These are phyloP conservation scores for Anoncus sp. DNA, from an alignment of 2,888 invertebrate species.

Conservation along the genomic window DNA sequence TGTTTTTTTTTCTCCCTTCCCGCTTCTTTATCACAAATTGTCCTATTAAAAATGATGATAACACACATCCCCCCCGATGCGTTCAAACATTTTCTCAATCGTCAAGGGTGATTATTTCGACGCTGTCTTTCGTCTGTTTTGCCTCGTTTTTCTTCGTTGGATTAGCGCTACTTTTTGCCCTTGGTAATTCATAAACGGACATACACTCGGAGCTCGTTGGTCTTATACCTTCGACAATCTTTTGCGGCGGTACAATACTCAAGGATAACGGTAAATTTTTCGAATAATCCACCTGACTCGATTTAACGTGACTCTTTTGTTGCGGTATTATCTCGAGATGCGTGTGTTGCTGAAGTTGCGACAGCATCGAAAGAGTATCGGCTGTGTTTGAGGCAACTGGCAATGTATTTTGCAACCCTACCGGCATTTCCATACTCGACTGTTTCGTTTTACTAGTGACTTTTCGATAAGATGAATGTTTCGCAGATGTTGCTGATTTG, in stretches of 20 bases:
- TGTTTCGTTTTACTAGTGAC: slow-evolving; percentile 64
- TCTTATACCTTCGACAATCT: slow-evolving; percentile 69
- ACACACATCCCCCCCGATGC: background rate
- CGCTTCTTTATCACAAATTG: slow-evolving; percentile 47
- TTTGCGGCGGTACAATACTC: slow-evolving; percentile 72
- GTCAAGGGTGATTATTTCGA: slow-evolving; percentile 80
- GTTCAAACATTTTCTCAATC: slow-evolving; percentile 74
- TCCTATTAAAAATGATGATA: slow-evolving; percentile 6
- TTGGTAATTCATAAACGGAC: slow-evolving; percentile 73
- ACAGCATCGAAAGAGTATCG: slow-evolving; percentile 75
- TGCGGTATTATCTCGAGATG: slow-evolving; percentile 81
- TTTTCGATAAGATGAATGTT: slow-evolving; percentile 65
- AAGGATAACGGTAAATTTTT: slow-evolving; percentile 72
- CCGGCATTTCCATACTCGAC: slow-evolving; percentile 53
- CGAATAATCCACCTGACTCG: slow-evolving; percentile 70
- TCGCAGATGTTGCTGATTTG: slow-evolving; percentile 61
- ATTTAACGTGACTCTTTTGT: slow-evolving; percentile 73
- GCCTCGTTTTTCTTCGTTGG: slow-evolving; percentile 68
- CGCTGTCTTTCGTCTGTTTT: slow-evolving; percentile 73
- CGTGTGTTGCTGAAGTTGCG: slow-evolving; percentile 79
- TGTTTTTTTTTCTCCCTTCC: background rate
- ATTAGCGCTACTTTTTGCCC: slow-evolving; percentile 65
- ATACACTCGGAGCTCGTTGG: slow-evolving; percentile 70
- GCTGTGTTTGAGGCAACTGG: slow-evolving; percentile 67
- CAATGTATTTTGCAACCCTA: slow-evolving; percentile 61